Conservation (phyloP, 2,888 invertebrate genomes). For the Marronus borbonicus region DNA sequence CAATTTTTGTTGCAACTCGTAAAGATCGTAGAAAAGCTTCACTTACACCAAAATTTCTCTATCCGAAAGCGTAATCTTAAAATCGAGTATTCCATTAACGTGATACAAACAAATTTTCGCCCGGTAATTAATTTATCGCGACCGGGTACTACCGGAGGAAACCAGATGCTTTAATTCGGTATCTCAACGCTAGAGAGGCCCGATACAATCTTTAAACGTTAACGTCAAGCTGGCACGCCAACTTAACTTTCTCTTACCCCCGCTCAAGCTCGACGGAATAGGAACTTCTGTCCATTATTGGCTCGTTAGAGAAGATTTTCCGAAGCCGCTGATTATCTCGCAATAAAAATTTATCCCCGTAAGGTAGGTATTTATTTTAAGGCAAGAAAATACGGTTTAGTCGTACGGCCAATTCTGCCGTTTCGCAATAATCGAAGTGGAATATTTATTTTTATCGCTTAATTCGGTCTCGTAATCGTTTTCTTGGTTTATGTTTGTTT, state of each 20-base stretch:
- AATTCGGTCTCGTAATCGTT: too few relatives aligned
- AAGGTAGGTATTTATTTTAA: background rate
- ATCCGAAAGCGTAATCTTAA: background rate
- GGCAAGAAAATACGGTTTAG: too few relatives aligned
- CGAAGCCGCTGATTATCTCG: background rate
- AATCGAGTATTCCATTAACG: background rate
- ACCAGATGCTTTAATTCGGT: conserved; percentile 35
- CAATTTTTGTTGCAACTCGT: too few relatives aligned
- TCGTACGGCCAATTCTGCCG: too few relatives aligned
- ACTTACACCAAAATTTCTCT: background rate
- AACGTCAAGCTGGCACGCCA: conserved; percentile 27
- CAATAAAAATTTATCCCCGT: conserved; percentile 6
- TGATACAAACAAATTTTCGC: background rate
- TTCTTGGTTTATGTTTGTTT: too few relatives aligned
- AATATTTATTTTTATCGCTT: too few relatives aligned
- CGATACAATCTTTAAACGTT: conserved; percentile 21
- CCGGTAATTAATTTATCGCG: conserved; percentile 25
- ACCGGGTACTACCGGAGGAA: conserved; percentile 9
- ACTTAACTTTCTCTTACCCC: conserved; percentile 13
- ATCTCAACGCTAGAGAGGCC: background rate
- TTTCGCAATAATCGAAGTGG: too few relatives aligned
- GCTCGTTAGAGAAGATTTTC: conserved; percentile 4
- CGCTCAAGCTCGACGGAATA: background rate
- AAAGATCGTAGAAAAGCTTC: too few relatives aligned
- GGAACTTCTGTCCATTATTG: conserved; percentile 6